Conservation (phyloP, 2,797 vertebrate species). For the Epinephelus malabaricus region DNA sequence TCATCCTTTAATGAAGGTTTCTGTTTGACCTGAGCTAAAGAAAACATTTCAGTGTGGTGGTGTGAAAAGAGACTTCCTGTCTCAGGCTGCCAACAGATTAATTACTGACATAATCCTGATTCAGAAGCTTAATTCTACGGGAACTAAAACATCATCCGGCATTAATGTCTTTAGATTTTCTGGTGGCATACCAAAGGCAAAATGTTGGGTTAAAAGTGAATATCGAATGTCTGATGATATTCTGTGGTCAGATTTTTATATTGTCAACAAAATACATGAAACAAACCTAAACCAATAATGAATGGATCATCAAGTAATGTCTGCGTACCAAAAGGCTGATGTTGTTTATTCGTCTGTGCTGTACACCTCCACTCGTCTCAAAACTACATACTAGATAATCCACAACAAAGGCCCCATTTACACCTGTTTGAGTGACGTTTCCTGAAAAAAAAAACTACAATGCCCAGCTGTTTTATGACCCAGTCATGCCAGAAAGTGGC, state of each 20-base stretch:
- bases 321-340: background rate
- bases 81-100: background rate
- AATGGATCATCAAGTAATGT: background rate
- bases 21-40: background rate
- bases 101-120: background rate
- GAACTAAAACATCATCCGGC: background rate
- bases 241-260: background rate
- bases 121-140: background rate
- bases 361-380: background rate
- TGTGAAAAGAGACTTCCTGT: background rate
- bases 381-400: background rate
- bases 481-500: background rate
- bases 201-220: background rate
- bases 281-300: background rate
- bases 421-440: background rate
- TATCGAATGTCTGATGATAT: no score
- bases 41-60: background rate
- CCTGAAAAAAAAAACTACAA: background rate
- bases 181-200: background rate
- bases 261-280: background rate
- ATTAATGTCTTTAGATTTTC: background rate
- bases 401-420: background rate
- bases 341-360: background rate
- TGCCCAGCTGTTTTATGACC: background rate
- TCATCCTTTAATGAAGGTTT: conserved; percentile 15